phyloP scores from a whole-genome alignment of 2,113 vertebrate genomes.

The Heloderma charlesbogerti region DNA sequence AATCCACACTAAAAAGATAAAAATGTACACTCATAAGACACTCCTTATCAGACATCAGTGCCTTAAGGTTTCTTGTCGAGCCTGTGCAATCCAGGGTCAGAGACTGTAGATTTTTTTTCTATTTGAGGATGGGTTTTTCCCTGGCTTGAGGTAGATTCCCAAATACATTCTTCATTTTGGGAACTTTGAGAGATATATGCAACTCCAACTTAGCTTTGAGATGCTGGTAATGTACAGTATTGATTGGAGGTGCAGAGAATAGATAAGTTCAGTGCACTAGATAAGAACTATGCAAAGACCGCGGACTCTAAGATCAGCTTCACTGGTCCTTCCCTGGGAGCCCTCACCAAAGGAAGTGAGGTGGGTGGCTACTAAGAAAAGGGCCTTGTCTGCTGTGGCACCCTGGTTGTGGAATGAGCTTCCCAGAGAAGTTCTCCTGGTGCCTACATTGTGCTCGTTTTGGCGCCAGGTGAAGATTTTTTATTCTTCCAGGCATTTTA shows the following conservation, averaged over 20 bases:
- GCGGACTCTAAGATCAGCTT: too few species aligned
- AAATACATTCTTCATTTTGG: neutral
- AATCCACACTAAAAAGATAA: neutral
- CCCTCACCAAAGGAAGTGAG: too few species aligned
- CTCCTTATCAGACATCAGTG: neutral
- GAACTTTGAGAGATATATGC: neutral
- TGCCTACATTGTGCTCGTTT: too few species aligned
- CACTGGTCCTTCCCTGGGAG: too few species aligned
- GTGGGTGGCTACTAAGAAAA: too few species aligned
- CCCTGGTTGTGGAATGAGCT: too few species aligned
- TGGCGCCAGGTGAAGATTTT: too few species aligned
- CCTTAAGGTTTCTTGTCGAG: neutral
- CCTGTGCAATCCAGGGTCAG: neutral
- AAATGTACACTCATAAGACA: neutral
- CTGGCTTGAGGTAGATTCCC: neutral
- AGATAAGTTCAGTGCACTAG: neutral
- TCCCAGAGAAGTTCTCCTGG: too few species aligned
- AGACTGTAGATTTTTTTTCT: neutral
- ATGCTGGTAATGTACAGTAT: neutral
- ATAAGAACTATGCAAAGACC: neutral
- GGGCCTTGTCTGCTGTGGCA: too few species aligned
- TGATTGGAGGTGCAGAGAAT: neutral
- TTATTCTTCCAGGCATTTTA: neutral
- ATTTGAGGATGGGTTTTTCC: neutral
- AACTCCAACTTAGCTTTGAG: neutral